A percentile compares a stretch with the other conserved stretches of the same genome.
These are phyloP conservation scores for Pammene fasciana DNA, from an alignment of 2,888 invertebrate species.

Conservation along the genomic window DNA sequence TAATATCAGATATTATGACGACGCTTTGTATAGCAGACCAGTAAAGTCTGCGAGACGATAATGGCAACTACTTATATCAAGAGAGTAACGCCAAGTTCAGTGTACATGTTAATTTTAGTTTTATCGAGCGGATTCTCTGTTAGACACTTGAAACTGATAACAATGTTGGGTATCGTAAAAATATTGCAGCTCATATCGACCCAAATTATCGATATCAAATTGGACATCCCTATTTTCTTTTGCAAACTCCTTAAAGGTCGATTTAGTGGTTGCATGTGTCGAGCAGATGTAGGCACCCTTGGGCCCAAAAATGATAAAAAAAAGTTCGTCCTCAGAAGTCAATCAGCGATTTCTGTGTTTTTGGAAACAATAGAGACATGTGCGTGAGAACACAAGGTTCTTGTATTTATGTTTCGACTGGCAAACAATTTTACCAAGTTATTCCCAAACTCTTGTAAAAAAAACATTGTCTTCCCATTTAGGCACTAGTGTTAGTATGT, in stretches of 20 bases:
- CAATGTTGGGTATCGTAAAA: background rate
- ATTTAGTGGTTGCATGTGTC: constrained; percentile 72
- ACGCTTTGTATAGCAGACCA: background rate
- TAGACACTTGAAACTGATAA: too few relatives aligned
- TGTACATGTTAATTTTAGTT: too few relatives aligned
- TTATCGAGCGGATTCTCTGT: too few relatives aligned
- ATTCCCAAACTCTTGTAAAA: background rate
- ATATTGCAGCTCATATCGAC: background rate
- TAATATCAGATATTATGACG: too few relatives aligned
- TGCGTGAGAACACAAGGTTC: constrained; percentile 21
- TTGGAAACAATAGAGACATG: constrained; percentile 64
- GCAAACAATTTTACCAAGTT: background rate
- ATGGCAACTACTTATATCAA: too few relatives aligned
- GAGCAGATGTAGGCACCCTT: constrained; percentile 70
- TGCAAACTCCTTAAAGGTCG: constrained; percentile 69
- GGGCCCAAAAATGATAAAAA: constrained; percentile 56
- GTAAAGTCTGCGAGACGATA: background rate
- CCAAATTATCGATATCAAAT: constrained; percentile 37
- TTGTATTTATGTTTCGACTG: constrained; percentile 3
- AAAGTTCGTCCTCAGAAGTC: constrained; percentile 55
- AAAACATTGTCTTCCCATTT: too few relatives aligned
- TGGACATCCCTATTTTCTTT: constrained; percentile 59
- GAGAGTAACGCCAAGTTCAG: too few relatives aligned
- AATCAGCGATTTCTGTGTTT: constrained; percentile 58
- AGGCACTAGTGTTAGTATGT: too few relatives aligned